Base-by-base conservation (phyloP, 2,113 vertebrate species). In the Tenrec ecaudatus region DNA sequence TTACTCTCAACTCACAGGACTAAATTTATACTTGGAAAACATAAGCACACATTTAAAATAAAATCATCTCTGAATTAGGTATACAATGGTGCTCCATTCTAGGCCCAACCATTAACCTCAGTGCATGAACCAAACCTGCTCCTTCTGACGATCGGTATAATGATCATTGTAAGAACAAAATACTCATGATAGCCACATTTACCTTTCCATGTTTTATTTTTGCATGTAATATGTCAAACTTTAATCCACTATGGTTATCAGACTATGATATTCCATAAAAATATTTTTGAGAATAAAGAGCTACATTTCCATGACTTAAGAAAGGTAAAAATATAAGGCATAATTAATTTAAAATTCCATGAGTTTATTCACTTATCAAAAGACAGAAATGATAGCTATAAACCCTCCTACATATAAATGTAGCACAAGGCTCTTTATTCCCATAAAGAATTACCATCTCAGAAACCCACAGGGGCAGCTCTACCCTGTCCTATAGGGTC, bases 1-100 rank as follows among this genome's bases (percentile, higher is more conserved):
- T 93, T 73, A 10, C 15, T 87, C 91, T 91, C 93, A 90, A 82
- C 20, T 90, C 83, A 89, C 57, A 43, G 16, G 22, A 60, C 33
- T 85, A 73, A 75, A 66, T 69, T 38, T 87, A 36, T 82, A 58
- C 3, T 20, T 27, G 20, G 33, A 82, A 82, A 6, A 91, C 76
- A 60, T 31, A 58, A 57, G 33, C 23, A 38, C 31, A 53, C 2
- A 7, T 53, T 53, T 40, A 40, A 62, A 40, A 33, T 20, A 78
- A 71, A 85, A 94, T 20, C n/a, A 62, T 80, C 27, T 57, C 0
- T 22, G 10, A 1, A 17, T 36, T 47, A 4, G n/a, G 31, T 79
- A 23, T 58, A 62, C n/a, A 71, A 85, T 14, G 7, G 40, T 29
- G 2, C 15, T 76, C 0, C 38, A 79, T n/a, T 29, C 33, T 40